Evolutionary conservation across 1,140 invertebrate species (phyloP), one percentile per base, ranked within the genome.

Genomic region (Trichoplusia ni): DNA sequence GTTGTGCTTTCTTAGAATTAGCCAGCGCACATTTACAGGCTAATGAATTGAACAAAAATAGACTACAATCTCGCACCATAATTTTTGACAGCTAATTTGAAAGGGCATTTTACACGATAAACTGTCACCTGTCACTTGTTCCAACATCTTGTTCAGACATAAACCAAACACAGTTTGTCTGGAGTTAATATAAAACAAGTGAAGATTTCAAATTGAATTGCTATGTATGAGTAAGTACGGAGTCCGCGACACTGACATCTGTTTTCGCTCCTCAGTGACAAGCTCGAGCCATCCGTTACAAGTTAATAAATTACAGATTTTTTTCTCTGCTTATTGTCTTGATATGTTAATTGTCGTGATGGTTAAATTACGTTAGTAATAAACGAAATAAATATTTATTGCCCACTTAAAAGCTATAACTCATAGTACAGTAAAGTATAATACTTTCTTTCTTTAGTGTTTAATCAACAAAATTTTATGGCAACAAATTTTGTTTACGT

Each of bases 141-240:
- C 33, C 38, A 27, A 19, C 54, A 58, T 58, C 54, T 58, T 42
- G 25, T 35, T 47, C 53, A 65, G 38, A 53, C 61, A 63, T 53
- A 35, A 40, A 63, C 46, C 56, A 46, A 60, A 37, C 25, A 37
- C 13, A 29, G 42, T 38, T 58, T 44, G 9, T 11, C 37, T 38
- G 37, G 31, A 29, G 5, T 33, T 33, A 14, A 40, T 25, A 27
- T 33, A 21, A 58, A 42, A 38, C 21, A 29, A 58, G 37, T 29
- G 23, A 58, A 25, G 14, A 29, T 29, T 42, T 58, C 18, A 53
- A 37, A 53, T 53, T 37, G 53, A 58, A 37, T 42, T 23, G 19
- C 37, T 18, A 42, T 27, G 44, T 47, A 13, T 29, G 13, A 27
- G 40, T 21, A 21, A 44, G 44, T 47, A 47, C 25, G 25, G 7